Evolutionary conservation across 2,113 vertebrate genomes (phyloP), one percentile per base, ranked within the genome.

Genomic region (Pongo pygmaeus): DNA sequence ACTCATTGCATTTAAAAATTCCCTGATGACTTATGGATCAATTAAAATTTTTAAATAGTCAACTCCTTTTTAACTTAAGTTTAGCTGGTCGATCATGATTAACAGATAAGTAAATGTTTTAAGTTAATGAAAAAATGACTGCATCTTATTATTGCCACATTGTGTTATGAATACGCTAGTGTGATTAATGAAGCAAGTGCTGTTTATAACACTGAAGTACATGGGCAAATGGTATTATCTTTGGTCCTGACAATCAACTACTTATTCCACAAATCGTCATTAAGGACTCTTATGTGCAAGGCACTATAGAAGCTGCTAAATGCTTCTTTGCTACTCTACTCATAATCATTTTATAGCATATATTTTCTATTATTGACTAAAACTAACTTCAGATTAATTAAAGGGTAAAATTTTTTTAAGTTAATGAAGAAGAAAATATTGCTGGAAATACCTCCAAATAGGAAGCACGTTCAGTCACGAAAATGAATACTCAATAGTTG

Each of bases 61-160:
- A 93, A 67, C 74, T 97, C 75, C 92, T 84, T 85, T 96, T 98
- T 80, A 89, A 74, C 8, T 94, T 93, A 89, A 78, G 10, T 95
- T 93, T 93, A 93, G 84, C 25, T 77, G 17, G 20, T 74, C 87
- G 55, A 86, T 88, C 81, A 92, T 95, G 70, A 97, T 96, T 97
- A 91, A 95, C 84, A 93, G 75, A 84, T 94, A 92, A 89, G 55
- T 75, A 22, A 91, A 90, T 57, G 92, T 95, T 88, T 75, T 94
- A 96, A 90, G 77, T 94, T 89, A 94, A 90, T 97, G 87, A 88
- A 96, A 95, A 92, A 61, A 46, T 50, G 64, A 90, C n/a, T 92
- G 48, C 27, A 80, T 96, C 86, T 84, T 85, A 22, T 84, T 94
- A 77, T 90, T 85, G 20, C 16, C 43, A 32, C 61, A 87, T 16